Evolutionary conservation across 2,113 vertebrate genomes (phyloP), one percentile per base, ranked within the genome.

Genomic region (Solea solea): DNA sequence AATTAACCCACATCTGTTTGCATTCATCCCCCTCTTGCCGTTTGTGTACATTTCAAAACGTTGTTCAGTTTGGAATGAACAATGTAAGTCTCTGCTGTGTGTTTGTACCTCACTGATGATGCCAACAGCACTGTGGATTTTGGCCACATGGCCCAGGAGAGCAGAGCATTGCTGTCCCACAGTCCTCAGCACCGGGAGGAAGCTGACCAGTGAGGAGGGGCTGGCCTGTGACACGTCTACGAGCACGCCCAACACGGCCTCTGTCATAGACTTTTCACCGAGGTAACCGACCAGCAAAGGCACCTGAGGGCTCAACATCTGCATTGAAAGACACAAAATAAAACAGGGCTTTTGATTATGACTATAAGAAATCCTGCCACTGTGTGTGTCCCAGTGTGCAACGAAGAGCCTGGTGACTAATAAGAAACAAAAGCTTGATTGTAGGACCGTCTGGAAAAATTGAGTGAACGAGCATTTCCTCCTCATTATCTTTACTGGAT

Each of bases 71-170:
- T 34, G 3, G 2, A 34, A 34, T 34, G 1, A 34, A 34, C 34
- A 34, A 6, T 6, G 34, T 6, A 34, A 3, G 34, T 34, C 34
- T 34, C 34, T 34, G 34, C 34, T 53, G 63, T 25, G 64, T 42
- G 2, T 67, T 27, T 63, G 9, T 79, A 92, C 97, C 95, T 98
- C 95, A 86, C 94, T 93, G 8, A 94, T 86, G 5, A 86, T 94
- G 27, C 96, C 97, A 41, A 98, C 94, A n/a, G 95, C 94, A 42
- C 96, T 93, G 7, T 96, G 96, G 90, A 97, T 95, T 88, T 95
- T 96, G 3, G 95, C 95, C 13, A 93, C 92, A 64, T 96, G 95
- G 80, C 96, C 95, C 73, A 95, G 91, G 48, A 97, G 81, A 72
- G 74, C 83, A 41, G 96, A 94, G 27, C 80, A 94, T 65, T 82